Evolutionary conservation across 2,888 invertebrate species (phyloP).

Genomic region (Eueremaeus valkanovi): DNA sequence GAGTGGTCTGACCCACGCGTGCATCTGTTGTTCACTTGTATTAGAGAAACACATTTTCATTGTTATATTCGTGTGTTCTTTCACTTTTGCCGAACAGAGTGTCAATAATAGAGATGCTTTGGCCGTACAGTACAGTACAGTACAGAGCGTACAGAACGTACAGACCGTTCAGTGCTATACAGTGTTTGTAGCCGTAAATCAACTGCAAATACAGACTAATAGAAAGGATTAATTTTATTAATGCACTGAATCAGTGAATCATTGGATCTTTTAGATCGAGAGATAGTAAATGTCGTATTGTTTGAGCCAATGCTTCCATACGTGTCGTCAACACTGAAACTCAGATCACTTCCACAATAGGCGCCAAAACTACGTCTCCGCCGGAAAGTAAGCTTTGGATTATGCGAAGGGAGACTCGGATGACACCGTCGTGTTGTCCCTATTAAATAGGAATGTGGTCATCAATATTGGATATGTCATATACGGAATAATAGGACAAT

Average conservation of each 20-base stretch:
- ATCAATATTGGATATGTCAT: constrained; percentile 16
- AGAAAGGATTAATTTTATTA: constrained; percentile 7
- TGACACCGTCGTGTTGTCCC: constrained; percentile 8
- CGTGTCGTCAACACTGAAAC: neutral
- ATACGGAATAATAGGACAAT: neutral
- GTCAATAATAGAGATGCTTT: neutral
- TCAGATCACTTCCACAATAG: neutral
- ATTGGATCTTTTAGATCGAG: neutral
- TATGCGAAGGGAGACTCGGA: neutral
- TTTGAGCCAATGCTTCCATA: neutral
- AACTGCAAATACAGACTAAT: neutral
- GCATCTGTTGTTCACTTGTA: neutral
- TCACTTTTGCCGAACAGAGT: neutral
- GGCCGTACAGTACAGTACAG: too few relatives aligned
- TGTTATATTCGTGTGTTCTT: neutral
- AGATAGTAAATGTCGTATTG: neutral
- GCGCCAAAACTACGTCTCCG: neutral
- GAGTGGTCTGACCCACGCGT: neutral
- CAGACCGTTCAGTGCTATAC: too few relatives aligned
- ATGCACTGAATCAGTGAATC: neutral
- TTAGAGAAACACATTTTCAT: neutral
- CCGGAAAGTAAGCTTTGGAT: neutral
- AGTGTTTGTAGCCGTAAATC: constrained; percentile 3
- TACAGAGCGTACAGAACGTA: too few relatives aligned
- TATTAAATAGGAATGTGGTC: neutral